phyloP scores from a whole-genome alignment of 2,797 vertebrate genomes.

The Ctenopoma multispine region DNA sequence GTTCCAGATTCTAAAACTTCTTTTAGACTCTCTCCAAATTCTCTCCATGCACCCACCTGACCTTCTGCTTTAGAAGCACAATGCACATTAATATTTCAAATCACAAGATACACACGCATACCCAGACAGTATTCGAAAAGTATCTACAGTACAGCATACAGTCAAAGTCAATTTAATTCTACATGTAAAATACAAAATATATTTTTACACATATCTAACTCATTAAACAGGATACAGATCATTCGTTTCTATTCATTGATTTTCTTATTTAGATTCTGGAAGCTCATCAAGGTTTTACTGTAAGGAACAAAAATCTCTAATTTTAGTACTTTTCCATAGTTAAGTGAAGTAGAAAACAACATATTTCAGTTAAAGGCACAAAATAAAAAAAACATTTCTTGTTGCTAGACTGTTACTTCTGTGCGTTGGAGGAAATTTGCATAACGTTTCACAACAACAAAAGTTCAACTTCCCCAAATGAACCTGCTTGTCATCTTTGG shows the following conservation, averaged over 20 bases:
- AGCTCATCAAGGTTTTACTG: not conserved
- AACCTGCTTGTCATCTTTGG: not conserved
- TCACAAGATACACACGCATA: conserved; percentile 33
- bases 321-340: not conserved
- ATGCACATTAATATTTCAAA: conserved; percentile 74
- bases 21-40: conserved; percentile 24
- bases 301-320: not conserved
- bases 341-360: not conserved
- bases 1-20: conserved; percentile 18
- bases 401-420: not conserved
- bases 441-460: not conserved
- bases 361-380: conserved; percentile 3
- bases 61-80: conserved; percentile 60
- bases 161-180: not conserved
- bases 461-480: not conserved
- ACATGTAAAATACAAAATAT: too few relatives aligned
- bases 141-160: conserved; percentile 20
- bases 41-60: conserved; percentile 38
- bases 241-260: not conserved
- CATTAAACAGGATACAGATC: not conserved
- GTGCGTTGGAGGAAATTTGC: not conserved
- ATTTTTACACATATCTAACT: not conserved
- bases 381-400: conserved; percentile 7
- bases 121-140: conserved; percentile 21
- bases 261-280: not conserved